Conservation (phyloP, 2,113 vertebrate species). For the Sclerurus mexicanus region DNA sequence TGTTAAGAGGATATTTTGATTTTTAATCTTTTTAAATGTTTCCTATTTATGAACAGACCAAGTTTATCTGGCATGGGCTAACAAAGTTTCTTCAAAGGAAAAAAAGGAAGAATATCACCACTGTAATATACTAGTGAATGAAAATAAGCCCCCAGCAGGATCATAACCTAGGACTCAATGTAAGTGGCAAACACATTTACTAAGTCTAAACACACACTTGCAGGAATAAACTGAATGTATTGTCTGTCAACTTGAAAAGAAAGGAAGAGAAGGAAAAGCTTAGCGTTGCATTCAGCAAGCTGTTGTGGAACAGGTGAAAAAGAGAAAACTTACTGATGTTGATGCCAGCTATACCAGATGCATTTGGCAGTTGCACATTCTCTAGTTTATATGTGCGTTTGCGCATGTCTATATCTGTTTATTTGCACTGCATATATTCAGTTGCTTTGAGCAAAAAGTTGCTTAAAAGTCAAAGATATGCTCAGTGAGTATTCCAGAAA, state of each 20-base stretch:
- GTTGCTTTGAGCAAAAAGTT: not conserved
- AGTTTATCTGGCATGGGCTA: not conserved
- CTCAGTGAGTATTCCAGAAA: not conserved
- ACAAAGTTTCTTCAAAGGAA: not conserved
- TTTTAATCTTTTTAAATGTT: not conserved
- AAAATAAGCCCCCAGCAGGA: not conserved
- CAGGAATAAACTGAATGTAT: not conserved
- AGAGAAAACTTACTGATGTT: not conserved
- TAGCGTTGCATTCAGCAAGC: not conserved
- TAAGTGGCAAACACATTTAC: not conserved
- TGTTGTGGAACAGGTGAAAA: not conserved
- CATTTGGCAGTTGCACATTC: not conserved
- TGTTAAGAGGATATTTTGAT: not conserved
- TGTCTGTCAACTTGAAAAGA: not conserved
- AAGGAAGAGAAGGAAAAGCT: not conserved
- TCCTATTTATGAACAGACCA: not conserved
- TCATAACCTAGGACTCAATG: not conserved
- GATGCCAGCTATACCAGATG: not conserved
- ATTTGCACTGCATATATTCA: not conserved
- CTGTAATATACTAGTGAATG: not conserved
- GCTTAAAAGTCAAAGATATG: not conserved
- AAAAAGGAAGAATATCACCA: not conserved
- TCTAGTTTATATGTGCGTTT: rapidly evolving
- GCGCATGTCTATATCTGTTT: not conserved
- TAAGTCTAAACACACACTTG: not conserved